phyloP scores from a whole-genome alignment of 2,113 vertebrate genomes.

The Gila orcuttii region DNA sequence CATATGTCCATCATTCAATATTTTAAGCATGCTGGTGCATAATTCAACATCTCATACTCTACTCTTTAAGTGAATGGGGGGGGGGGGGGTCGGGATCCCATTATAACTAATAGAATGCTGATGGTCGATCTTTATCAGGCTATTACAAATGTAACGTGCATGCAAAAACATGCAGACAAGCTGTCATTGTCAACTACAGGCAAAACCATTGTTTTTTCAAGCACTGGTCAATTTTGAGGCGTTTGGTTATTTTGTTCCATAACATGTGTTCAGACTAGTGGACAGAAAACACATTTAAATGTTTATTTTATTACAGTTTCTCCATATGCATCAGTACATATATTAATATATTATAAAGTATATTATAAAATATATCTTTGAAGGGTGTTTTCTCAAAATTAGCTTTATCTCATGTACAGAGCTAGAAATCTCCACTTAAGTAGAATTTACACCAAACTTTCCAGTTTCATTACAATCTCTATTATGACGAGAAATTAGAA shows the following conservation, averaged over 20 bases:
- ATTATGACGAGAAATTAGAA: not conserved
- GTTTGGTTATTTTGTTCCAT: not conserved
- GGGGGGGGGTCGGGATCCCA: not conserved
- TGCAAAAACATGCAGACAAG: conserved; percentile 1
- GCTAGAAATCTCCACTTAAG: not conserved
- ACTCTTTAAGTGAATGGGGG: not conserved
- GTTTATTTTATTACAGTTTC: not conserved
- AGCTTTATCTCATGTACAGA: not conserved
- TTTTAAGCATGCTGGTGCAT: conserved; percentile 36
- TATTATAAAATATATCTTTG: not conserved
- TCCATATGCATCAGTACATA: not conserved
- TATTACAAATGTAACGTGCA: not conserved
- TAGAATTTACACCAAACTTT: not conserved
- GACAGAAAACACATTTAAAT: not conserved
- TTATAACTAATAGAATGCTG: not conserved
- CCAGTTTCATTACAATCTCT: not conserved
- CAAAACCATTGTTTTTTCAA: conserved; percentile 13
- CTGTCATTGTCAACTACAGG: not conserved
- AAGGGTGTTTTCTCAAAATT: not conserved
- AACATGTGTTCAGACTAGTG: not conserved
- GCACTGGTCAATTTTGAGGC: not conserved
- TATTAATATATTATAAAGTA: not conserved
- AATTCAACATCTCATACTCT: conserved; percentile 26
- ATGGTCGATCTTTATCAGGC: not conserved
- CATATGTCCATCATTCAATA: conserved; percentile 19